Conservation (phyloP, 2,797 vertebrate species). For the Cryptoprocta ferox region DNA sequence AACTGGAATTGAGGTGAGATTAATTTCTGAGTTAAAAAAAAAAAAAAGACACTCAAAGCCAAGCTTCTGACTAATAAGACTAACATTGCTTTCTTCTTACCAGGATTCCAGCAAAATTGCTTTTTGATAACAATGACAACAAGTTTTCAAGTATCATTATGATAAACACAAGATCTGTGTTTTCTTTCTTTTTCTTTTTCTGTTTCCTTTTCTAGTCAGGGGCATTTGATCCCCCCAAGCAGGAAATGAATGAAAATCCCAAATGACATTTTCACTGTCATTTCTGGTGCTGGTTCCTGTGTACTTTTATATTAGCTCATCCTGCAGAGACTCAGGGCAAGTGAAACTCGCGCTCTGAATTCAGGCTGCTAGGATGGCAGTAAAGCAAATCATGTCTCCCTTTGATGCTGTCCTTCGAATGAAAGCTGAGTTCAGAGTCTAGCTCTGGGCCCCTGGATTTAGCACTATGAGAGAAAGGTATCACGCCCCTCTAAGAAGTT, state of each 20-base stretch:
- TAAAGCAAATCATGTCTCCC: background rate
- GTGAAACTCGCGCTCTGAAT: slow-evolving; percentile 8
- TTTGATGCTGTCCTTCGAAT: background rate
- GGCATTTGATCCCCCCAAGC: slow-evolving; percentile 19
- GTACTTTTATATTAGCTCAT: slow-evolving; percentile 11
- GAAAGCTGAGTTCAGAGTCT: background rate
- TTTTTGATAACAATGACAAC: slow-evolving; percentile 28
- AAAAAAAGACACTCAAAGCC: background rate
- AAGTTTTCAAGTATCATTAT: slow-evolving; percentile 47
- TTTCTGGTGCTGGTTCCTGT: slow-evolving; percentile 5
- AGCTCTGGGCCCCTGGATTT: background rate
- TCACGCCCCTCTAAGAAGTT: background rate
- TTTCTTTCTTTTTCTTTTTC: background rate
- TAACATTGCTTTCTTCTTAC: slow-evolving; percentile 38
- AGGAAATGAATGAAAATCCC: slow-evolving; percentile 40
- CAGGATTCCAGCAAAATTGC: slow-evolving; percentile 40
- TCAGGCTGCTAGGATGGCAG: background rate
- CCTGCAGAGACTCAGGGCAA: background rate
- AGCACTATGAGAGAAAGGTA: background rate
- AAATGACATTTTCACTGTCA: background rate
- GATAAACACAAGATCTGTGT: background rate
- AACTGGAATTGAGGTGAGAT: slow-evolving; percentile 37
- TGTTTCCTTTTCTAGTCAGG: background rate
- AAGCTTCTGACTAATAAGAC: background rate
- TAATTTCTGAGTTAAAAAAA: slow-evolving; percentile 6